Conservation (phyloP, 2,113 vertebrate species). For the Dasyornis broadbenti region DNA sequence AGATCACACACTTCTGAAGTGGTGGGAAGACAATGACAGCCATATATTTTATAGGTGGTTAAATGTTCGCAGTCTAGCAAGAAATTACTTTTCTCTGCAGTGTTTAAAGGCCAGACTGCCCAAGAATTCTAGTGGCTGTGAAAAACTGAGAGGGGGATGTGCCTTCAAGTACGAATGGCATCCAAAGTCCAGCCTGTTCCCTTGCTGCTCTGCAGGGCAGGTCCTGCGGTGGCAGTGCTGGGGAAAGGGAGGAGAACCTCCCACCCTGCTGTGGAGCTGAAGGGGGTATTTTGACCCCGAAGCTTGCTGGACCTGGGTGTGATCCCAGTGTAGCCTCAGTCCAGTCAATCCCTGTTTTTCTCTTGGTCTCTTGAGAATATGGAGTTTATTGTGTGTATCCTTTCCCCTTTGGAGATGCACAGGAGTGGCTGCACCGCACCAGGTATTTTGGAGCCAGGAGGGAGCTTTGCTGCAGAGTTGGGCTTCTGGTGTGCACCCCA, state of each 20-base stretch:
- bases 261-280: background rate
- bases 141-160: background rate
- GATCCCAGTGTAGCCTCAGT: background rate
- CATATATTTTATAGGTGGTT: background rate
- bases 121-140: background rate
- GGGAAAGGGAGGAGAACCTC: background rate
- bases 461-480: background rate
- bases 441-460: background rate
- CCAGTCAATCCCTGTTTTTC: background rate
- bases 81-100: background rate
- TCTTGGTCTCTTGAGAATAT: background rate
- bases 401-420: background rate
- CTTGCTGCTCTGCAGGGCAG: background rate
- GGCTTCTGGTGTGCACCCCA: fast-evolving
- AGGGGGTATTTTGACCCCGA: background rate
- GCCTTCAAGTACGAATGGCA: background rate
- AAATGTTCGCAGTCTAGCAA: background rate
- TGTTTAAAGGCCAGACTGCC: background rate
- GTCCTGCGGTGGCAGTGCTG: background rate
- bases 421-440: background rate
- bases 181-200: background rate
- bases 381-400: fast-evolving
- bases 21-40: background rate
- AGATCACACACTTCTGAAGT: background rate
- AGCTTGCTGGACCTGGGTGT: background rate